These are phyloP conservation scores for Willisornis vidua DNA, from an alignment of 2,113 vertebrate species.

Conservation along the genomic window DNA sequence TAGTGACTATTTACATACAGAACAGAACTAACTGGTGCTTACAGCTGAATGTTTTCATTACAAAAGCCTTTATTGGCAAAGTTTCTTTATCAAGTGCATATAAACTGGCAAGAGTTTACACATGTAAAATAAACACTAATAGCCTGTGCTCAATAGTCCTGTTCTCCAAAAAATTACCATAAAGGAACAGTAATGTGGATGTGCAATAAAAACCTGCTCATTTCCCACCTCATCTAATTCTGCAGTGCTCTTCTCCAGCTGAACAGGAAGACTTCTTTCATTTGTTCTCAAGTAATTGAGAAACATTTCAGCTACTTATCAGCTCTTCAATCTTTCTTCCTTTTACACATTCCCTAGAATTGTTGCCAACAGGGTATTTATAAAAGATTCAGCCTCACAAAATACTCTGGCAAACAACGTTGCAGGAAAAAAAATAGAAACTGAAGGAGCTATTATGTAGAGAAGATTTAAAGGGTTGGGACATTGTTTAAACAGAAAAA, in stretches of 20 bases:
- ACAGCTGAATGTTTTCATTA: conserved; percentile 9
- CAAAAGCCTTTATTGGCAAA: not conserved
- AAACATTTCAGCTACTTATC: conserved; percentile 58
- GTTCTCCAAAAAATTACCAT: conserved; percentile 35
- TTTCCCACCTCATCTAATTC: conserved; percentile 53
- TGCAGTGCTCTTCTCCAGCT: not conserved
- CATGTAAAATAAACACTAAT: conserved; percentile 43
- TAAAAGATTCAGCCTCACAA: not conserved
- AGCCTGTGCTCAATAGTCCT: not conserved
- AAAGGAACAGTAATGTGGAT: conserved; percentile 13
- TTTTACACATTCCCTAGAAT: conserved; percentile 8
- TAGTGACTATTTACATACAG: not conserved
- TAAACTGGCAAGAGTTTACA: conserved; percentile 20
- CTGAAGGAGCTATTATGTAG: not conserved
- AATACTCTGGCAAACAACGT: not conserved
- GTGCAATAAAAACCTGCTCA: conserved; percentile 2
- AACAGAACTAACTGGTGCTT: not conserved
- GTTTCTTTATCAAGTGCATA: conserved; percentile 24
- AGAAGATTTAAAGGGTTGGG: not conserved
- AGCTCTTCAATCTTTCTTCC: conserved; percentile 14
- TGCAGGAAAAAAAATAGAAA: not conserved
- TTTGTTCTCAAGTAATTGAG: conserved; percentile 58
- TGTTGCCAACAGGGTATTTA: not conserved
- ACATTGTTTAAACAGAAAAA: not conserved
- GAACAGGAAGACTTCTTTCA: conserved; percentile 37